Conservation (phyloP, 35 echinoderm and acorn worm genomes). For the Heliocidaris tuberculata region DNA sequence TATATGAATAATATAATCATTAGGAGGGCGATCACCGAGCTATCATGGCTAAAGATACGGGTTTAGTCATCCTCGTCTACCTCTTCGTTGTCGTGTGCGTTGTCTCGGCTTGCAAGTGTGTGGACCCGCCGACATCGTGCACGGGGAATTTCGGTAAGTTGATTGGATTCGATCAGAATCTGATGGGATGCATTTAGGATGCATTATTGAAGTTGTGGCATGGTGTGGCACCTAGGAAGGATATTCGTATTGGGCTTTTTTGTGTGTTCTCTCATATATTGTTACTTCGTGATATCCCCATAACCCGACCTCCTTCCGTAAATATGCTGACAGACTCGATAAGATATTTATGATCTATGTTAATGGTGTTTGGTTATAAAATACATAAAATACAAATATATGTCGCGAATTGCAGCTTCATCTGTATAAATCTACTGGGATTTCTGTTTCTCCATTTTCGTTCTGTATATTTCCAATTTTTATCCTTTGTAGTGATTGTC, state of each 20-base stretch:
- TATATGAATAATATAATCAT: background rate
- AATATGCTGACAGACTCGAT: too few species aligned
- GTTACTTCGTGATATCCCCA: background rate
- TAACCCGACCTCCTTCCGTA: too few species aligned
- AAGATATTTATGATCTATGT: too few species aligned
- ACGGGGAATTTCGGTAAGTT: constrained; percentile 9
- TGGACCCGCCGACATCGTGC: background rate
- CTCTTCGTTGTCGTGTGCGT: background rate
- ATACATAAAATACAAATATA: too few species aligned
- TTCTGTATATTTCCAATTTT: too few species aligned
- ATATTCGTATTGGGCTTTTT: background rate
- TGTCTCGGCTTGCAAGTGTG: background rate
- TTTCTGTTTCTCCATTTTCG: too few species aligned
- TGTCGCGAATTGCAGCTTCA: too few species aligned
- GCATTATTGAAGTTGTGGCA: background rate
- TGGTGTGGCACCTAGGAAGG: background rate
- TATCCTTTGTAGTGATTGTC: too few species aligned
- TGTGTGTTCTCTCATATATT: background rate
- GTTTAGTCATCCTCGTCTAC: background rate
- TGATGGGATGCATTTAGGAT: background rate
- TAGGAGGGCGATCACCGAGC: background rate
- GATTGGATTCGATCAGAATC: background rate
- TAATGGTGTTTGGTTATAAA: too few species aligned
- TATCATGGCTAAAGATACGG: background rate
- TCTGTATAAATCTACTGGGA: too few species aligned